Evolutionary conservation across 2,113 vertebrate species (phyloP), one percentile per base, ranked within the genome.

Genomic region (Tachysurus fulvidraco): DNA sequence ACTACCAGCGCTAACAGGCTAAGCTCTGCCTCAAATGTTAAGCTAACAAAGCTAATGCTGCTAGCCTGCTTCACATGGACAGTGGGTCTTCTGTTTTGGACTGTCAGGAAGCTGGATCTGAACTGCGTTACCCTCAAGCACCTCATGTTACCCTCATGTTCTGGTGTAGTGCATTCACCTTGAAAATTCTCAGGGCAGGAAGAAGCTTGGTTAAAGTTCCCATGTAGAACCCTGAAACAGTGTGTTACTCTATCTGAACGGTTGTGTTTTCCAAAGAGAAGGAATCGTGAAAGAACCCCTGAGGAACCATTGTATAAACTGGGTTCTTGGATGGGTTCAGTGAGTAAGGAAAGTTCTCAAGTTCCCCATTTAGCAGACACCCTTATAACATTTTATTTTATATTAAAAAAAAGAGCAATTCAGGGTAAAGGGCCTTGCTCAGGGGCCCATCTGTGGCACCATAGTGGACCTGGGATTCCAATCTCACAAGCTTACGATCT

Each of bases 1-100:
- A 93, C 88, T 94, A 92, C 88, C 90, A 94, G 92, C 92, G 92
- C 85, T 93, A 91, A 91, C 83, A 19, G 81, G 41, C 23, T 77
- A 55, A 50, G 79, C 83, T 46, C 23, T 36, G 57, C 67, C 80
- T 74, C 65, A 36, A 64, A 65, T 9, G 36, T 57, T 44, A 69
- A 81, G 30, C 64, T 84, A 62, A 55, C 67, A 57, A 71, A 81
- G 83, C 79, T 78, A 71, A 85, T 88, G 90, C 90, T 91, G 88
- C 89, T 89, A 73, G 73, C 78, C 86, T 71, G 62, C 76, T 84
- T 83, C 52, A 73, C 17, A 82, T 65, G 76, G 89, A 84, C 88
- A 84, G 83, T 46, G 83, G 77, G 85, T 85, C 81, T 76, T 82
- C 71, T 59, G 77, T 77, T 81, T 84, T 57, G 77, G 25, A n/a